Evolutionary conservation across 1,140 invertebrate species (phyloP).

Genomic region (Platyscapa corneri): DNA sequence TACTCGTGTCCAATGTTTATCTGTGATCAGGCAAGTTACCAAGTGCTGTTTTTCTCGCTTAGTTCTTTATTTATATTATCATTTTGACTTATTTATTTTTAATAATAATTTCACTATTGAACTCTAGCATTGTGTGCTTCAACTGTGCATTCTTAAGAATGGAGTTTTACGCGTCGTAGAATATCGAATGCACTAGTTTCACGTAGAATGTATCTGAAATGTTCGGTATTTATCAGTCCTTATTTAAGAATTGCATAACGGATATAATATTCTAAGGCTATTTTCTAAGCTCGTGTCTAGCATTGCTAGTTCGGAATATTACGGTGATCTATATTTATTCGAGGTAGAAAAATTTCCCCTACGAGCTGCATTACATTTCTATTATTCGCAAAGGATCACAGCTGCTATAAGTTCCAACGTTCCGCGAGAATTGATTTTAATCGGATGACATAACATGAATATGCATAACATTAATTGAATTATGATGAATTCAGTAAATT

Average conservation of each 20-base stretch:
- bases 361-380: background rate
- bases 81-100: no score
- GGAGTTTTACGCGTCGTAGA: no score
- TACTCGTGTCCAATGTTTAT: no score
- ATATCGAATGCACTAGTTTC: no score
- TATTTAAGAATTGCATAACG: background rate
- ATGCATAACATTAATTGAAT: slow-evolving; percentile 48
- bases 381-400: slow-evolving; percentile 8
- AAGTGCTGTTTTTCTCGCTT: no score
- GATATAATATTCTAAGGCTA: background rate
- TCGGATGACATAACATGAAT: slow-evolving; percentile 37
- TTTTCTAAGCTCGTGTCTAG: background rate
- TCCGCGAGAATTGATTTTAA: slow-evolving; percentile 25
- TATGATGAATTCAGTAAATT: slow-evolving; percentile 42
- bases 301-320: background rate
- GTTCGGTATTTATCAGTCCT: background rate
- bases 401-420: background rate
- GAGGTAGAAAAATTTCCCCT: background rate
- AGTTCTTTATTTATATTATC: no score
- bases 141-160: no score
- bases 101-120: no score
- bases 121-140: no score
- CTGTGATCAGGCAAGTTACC: no score
- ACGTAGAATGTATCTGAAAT: no score
- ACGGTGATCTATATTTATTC: no score